Evolutionary conservation across 2,113 vertebrate species (phyloP).

Genomic region (Chaetura pelagica): DNA sequence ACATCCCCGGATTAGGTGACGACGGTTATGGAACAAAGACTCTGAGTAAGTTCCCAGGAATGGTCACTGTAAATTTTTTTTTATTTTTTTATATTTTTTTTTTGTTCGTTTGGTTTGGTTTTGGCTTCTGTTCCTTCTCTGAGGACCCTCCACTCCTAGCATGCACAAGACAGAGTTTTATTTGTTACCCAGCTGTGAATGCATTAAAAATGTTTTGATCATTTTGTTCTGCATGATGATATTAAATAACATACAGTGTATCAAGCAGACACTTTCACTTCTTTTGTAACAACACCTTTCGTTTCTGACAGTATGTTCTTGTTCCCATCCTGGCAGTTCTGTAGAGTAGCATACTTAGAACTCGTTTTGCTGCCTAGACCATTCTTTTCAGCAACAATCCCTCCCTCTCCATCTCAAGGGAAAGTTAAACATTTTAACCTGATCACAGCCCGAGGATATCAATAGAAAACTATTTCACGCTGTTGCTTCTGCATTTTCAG

Average conservation of each 20-base stretch:
- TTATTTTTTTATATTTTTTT: slow-evolving; percentile 73
- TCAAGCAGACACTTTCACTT: slow-evolving; percentile 69
- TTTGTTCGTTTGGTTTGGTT: slow-evolving; percentile 74
- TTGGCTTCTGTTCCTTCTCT: slow-evolving; percentile 81
- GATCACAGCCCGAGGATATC: slow-evolving; percentile 1
- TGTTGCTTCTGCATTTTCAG: slow-evolving; percentile 71
- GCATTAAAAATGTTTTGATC: slow-evolving; percentile 73
- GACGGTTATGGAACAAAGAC: slow-evolving; percentile 99
- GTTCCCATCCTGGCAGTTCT: slow-evolving; percentile 63
- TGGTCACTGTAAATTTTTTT: slow-evolving; percentile 83
- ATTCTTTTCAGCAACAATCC: slow-evolving; percentile 57
- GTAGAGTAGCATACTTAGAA: slow-evolving; percentile 51
- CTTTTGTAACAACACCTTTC: slow-evolving; percentile 69
- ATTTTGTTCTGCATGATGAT: slow-evolving; percentile 83
- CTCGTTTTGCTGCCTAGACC: slow-evolving; percentile 33
- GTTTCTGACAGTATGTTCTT: slow-evolving; percentile 68
- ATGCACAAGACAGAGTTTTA: slow-evolving; percentile 84
- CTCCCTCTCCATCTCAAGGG: slow-evolving; percentile 67
- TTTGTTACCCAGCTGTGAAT: slow-evolving; percentile 85
- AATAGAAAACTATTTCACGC: slow-evolving; percentile 34
- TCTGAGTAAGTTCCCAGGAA: slow-evolving; percentile 98
- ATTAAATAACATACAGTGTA: slow-evolving; percentile 75
- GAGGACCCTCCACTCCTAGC: slow-evolving; percentile 80
- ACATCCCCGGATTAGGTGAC: slow-evolving; percentile 98
- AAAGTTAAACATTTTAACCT: slow-evolving; percentile 31